These are phyloP conservation scores for Drosophila pullipes DNA, from an alignment of 2,888 invertebrate species.

Conservation along the genomic window DNA sequence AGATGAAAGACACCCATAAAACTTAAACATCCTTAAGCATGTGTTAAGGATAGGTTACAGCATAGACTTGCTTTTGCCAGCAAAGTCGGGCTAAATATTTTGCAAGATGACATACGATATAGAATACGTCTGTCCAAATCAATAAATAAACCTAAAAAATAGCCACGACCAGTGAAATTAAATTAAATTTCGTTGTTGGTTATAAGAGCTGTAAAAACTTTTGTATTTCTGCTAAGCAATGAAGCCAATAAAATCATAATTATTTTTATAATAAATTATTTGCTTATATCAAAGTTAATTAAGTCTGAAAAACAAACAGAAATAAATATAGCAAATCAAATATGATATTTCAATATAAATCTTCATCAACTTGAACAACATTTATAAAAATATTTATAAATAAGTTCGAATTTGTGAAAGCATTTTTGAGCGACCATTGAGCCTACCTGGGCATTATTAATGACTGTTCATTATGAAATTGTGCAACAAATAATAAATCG, in stretches of 20 bases:
- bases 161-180: not conserved
- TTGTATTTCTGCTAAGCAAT: not conserved
- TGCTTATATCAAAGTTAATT: not conserved
- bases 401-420: conserved; percentile 8
- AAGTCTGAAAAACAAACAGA: not conserved
- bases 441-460: conserved; percentile 65
- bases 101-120: not conserved
- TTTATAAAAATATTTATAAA: not conserved
- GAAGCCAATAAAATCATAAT: not conserved
- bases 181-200: not conserved
- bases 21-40: not conserved
- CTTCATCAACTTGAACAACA: not conserved
- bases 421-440: conserved; percentile 51
- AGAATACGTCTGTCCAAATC: not conserved
- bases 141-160: not conserved
- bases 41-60: not conserved
- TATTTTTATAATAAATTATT: not conserved
- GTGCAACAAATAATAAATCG: conserved; percentile 79
- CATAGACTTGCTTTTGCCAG: not conserved
- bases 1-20: not conserved
- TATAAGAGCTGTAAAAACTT: not conserved
- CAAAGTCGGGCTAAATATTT: not conserved
- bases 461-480: conserved; percentile 76
- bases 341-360: not conserved
- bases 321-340: not conserved